Evolutionary conservation across 2,113 vertebrate genomes (phyloP).

Genomic region (Leptodactylus fuscus): DNA sequence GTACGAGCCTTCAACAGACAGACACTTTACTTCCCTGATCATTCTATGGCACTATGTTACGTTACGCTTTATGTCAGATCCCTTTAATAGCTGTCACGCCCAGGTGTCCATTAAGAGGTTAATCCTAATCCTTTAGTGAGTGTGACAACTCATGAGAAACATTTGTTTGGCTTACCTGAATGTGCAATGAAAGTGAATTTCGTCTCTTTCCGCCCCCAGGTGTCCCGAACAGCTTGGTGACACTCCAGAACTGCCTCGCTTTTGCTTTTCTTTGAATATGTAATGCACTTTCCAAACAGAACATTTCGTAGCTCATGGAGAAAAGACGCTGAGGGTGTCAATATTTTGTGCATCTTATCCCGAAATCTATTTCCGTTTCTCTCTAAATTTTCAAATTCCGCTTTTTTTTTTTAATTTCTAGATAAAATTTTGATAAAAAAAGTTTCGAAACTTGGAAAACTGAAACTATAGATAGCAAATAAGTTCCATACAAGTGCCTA

Average conservation of each 20-base stretch:
- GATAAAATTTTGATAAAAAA: too few relatives aligned
- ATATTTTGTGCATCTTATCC: background rate
- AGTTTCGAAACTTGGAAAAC: too few relatives aligned
- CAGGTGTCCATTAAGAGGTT: background rate
- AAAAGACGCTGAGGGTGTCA: background rate
- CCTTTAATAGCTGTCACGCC: too few relatives aligned
- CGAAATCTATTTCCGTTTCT: background rate
- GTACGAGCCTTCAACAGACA: too few relatives aligned
- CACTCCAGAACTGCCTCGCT: background rate
- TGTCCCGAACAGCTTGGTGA: background rate
- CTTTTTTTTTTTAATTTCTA: too few relatives aligned
- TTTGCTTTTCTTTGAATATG: slow-evolving; percentile 4
- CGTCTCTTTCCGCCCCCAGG: background rate
- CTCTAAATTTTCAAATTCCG: background rate
- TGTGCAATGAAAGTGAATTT: background rate
- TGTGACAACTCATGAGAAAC: background rate
- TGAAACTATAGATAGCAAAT: too few relatives aligned
- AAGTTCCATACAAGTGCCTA: too few relatives aligned
- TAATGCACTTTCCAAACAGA: background rate
- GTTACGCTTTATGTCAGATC: too few relatives aligned
- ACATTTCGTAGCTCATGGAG: background rate
- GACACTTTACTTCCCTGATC: too few relatives aligned
- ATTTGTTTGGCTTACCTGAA: background rate
- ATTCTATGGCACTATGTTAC: too few relatives aligned
- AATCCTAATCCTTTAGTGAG: background rate